phyloP scores from a whole-genome alignment of 1,140 invertebrate genomes.

The Geopemphigus sp. region DNA sequence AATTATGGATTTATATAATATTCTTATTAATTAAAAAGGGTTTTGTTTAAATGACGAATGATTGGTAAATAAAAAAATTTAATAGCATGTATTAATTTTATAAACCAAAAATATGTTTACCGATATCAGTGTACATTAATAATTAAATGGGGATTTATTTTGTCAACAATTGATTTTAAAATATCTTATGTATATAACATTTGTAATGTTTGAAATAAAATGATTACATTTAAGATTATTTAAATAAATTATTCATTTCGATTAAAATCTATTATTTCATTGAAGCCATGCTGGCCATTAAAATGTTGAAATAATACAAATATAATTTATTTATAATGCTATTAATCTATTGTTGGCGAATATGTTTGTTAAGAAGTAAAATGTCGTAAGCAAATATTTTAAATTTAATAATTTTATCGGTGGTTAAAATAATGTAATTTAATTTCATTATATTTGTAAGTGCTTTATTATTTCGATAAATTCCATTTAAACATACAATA shows the following conservation, averaged over 20 bases:
- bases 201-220: constrained; percentile 34
- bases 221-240: constrained; percentile 40
- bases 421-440: constrained; percentile 9
- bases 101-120: constrained; percentile 2
- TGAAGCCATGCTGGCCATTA: not conserved
- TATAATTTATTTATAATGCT: constrained; percentile 6
- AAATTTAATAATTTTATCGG: not conserved
- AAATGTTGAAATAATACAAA: not conserved
- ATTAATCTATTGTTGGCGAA: not conserved
- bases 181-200: constrained; percentile 15
- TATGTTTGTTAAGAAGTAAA: constrained; percentile 42
- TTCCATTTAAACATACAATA: constrained; percentile 17
- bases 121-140: constrained; percentile 1
- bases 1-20: constrained; percentile 16
- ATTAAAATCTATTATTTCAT: constrained; percentile 6
- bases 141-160: constrained; percentile 8
- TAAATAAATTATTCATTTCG: constrained; percentile 13
- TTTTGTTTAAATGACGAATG: constrained; percentile 20
- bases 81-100: constrained; percentile 1
- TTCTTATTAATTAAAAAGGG: constrained; percentile 24
- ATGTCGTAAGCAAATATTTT: not conserved
- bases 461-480: constrained; percentile 17
- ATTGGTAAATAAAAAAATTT: constrained; percentile 14
- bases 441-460: constrained; percentile 19
- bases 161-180: constrained; percentile 8